These are phyloP conservation scores for Dasyornis broadbenti DNA, from an alignment of 2,113 vertebrate species.

Conservation along the genomic window DNA sequence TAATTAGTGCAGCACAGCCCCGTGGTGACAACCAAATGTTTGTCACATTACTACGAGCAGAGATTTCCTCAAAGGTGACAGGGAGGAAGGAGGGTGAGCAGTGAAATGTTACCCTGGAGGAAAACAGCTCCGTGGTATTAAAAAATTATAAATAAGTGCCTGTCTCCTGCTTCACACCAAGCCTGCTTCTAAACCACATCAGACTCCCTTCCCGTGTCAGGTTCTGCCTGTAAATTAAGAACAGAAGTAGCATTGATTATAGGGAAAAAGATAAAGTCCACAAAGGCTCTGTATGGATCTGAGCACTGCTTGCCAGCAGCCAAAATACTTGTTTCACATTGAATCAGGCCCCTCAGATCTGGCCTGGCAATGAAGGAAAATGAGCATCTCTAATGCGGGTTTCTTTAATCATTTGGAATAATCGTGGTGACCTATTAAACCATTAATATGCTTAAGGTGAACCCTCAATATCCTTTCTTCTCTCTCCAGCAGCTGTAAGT, in stretches of 20 bases:
- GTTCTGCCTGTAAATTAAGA: not conserved
- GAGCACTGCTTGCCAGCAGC: not conserved
- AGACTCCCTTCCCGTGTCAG: not conserved
- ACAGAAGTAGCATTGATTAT: not conserved
- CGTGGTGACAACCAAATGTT: not conserved
- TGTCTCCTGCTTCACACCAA: not conserved
- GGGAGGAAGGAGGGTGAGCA: not conserved
- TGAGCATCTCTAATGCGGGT: not conserved
- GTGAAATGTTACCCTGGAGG: not conserved
- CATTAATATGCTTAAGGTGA: not conserved
- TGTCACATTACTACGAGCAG: not conserved
- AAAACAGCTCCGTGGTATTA: not conserved
- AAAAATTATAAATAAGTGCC: not conserved
- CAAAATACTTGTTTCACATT: not conserved
- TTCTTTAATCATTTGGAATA: not conserved
- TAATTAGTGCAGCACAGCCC: not conserved
- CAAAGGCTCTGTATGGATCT: not conserved
- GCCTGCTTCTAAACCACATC: not conserved
- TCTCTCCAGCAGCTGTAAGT: not conserved
- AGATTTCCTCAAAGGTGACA: not conserved
- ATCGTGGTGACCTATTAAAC: not conserved
- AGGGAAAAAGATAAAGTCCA: not conserved
- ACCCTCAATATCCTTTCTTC: not conserved
- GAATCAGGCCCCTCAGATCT: not conserved
- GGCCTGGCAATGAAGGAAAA: not conserved